phyloP scores from a whole-genome alignment of 2,888 invertebrate species.

The Mythimna impura region DNA sequence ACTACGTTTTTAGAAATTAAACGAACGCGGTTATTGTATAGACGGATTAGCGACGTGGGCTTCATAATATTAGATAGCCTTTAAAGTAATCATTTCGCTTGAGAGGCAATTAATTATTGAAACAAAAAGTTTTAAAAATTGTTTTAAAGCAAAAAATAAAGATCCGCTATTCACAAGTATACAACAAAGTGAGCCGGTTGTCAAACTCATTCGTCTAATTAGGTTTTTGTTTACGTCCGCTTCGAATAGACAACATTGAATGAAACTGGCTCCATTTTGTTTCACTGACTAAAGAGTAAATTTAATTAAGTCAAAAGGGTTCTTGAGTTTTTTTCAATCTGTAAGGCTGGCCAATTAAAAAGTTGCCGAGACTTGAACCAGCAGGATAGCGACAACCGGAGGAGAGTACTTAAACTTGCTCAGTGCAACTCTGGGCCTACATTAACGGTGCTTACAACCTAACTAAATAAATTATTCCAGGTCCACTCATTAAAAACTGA shows the following conservation, averaged over 20 bases:
- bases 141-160: slow-evolving; percentile 41
- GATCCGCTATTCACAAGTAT: slow-evolving; percentile 34
- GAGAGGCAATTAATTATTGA: slow-evolving; percentile 37
- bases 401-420: slow-evolving; percentile 78
- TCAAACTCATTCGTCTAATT: slow-evolving; percentile 74
- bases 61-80: slow-evolving; percentile 46
- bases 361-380: slow-evolving; percentile 80
- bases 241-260: slow-evolving; percentile 73
- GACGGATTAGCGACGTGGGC: slow-evolving; percentile 38
- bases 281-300: slow-evolving; percentile 81
- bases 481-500: slow-evolving; percentile 7
- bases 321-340: slow-evolving; percentile 84
- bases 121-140: slow-evolving; percentile 36
- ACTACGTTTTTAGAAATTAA: slow-evolving; percentile 60
- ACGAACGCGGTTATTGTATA: slow-evolving; percentile 59
- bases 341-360: slow-evolving; percentile 86
- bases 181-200: slow-evolving; percentile 60
- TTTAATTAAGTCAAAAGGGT: slow-evolving; percentile 85
- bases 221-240: slow-evolving; percentile 70
- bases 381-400: slow-evolving; percentile 79
- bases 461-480: slow-evolving; percentile 27
- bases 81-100: slow-evolving; percentile 41
- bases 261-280: slow-evolving; percentile 76
- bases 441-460: slow-evolving; percentile 69
- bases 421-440: slow-evolving; percentile 72